Percentiles rank a stretch among this genome's conserved stretches.
These are phyloP conservation scores for Drosophila grimshawi DNA, from an alignment of 1,140 invertebrate genomes.

Conservation along the genomic window DNA sequence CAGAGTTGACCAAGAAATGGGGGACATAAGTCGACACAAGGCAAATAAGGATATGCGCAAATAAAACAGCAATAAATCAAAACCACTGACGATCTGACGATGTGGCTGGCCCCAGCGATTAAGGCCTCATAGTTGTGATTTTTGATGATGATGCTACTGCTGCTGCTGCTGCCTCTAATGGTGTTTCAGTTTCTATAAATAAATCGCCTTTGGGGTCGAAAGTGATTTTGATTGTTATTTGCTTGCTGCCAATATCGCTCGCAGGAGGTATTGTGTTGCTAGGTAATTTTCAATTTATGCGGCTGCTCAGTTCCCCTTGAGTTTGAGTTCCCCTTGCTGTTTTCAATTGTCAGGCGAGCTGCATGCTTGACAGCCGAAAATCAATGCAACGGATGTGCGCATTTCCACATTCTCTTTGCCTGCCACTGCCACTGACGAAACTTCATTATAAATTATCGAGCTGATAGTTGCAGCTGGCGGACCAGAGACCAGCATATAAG, in stretches of 20 bases:
- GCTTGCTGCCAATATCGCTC: slow-evolving; percentile 31
- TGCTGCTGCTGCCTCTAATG: slow-evolving; percentile 6
- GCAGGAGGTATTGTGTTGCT: not conserved
- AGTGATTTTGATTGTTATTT: slow-evolving; percentile 83
- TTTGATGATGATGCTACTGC: slow-evolving; percentile 19
- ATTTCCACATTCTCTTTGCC: not conserved
- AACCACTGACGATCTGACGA: slow-evolving; percentile 78
- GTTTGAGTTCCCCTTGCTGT: slow-evolving; percentile 9
- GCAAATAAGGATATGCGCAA: slow-evolving; percentile 81
- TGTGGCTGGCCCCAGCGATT: slow-evolving; percentile 73
- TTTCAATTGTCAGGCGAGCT: slow-evolving; percentile 43
- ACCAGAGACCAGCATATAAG: slow-evolving; percentile 34
- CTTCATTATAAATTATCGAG: slow-evolving; percentile 78
- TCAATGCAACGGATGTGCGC: slow-evolving; percentile 71
- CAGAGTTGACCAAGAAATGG: slow-evolving; percentile 18
- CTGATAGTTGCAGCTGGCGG: slow-evolving; percentile 59
- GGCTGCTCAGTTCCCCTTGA: not conserved
- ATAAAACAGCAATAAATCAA: slow-evolving; percentile 83
- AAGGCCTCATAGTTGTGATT: slow-evolving; percentile 72
- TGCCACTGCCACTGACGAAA: slow-evolving; percentile 69
- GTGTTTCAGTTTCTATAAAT: slow-evolving; percentile 28
- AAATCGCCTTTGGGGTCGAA: slow-evolving; percentile 77
- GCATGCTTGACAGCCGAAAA: slow-evolving; percentile 61
- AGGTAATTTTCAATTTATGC: slow-evolving; percentile 44
- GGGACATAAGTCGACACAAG: slow-evolving; percentile 54